Conservation (phyloP, 2,797 vertebrate species). For the Carduelis carduelis region DNA sequence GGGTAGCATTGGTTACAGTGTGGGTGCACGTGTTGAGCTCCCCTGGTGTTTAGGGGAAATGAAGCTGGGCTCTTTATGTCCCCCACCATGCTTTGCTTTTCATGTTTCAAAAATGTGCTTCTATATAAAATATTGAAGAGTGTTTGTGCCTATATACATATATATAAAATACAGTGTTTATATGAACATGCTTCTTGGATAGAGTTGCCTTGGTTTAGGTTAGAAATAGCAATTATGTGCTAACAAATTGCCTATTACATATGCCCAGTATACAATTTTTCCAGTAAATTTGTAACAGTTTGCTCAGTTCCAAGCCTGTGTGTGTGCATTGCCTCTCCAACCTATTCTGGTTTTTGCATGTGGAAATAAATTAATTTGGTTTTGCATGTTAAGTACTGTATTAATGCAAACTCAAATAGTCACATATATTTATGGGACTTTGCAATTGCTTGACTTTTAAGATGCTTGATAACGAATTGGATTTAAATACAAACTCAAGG, state of each 20-base stretch:
- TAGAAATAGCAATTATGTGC: constrained; percentile 31
- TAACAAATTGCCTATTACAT: constrained; percentile 29
- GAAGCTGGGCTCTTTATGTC: not conserved
- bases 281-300: constrained; percentile 18
- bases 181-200: not conserved
- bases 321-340: not conserved
- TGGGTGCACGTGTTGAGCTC: fast-evolving
- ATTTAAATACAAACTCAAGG: not conserved
- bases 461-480: not conserved
- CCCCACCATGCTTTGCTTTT: not conserved
- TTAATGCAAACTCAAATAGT: constrained; percentile 12
- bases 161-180: not conserved
- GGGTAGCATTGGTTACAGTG: not conserved
- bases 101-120: not conserved
- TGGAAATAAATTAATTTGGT: not conserved
- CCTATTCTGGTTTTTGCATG: not conserved
- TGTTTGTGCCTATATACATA: not conserved
- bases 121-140: not conserved
- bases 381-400: not conserved
- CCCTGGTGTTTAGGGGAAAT: not conserved
- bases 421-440: not conserved
- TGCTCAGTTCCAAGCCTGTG: not conserved
- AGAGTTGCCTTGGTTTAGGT: constrained; percentile 13
- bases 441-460: not conserved
- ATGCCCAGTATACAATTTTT: not conserved